Base-by-base conservation (phyloP, 2,888 invertebrate genomes). In the Scotopteryx bipunctaria region DNA sequence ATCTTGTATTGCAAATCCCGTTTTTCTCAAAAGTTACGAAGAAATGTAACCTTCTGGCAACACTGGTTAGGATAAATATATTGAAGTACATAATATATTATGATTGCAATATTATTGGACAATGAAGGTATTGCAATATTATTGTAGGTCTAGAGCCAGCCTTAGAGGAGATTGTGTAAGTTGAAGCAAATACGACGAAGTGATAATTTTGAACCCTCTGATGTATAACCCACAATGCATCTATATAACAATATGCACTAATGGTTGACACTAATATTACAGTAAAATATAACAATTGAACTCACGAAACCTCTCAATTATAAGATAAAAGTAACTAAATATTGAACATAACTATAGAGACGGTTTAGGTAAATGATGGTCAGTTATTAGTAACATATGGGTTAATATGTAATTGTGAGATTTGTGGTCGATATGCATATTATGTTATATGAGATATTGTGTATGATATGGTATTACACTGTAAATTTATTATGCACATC, bases 161-260 rank as follows among this genome's bases (percentile, higher is more conserved):
- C 23, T n/a, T 27, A 9, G 27, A 9, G 27, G 27, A 27, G 11
- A 8, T 27, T 27, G 27, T 9, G 41, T 37, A 31, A 42, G 42
- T 36, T 31, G 23, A 42, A 31, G 36, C 19, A 23, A 25, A 16
- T 17, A 16, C 15, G 31, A 37, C 41, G n/a, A 19, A 40, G n/a
- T 33, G 9, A 35, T 35, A 14, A 29, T 15, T 4, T 32, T 5
- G 2, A 2, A 3, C 6, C 21, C 36, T 46, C 86, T 86, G 85
- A 87, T 88, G 83, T 69, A 76, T 88, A 87, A 72, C 70, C 85
- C 85, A 75, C 87, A 86, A 86, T 81, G 88, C 76, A 68, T 70
- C 32, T 44, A 41, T 55, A 59, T 82, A 81, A 86, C 82, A 80
- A 83, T 81, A 81, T 83, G 82, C 80, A 81, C 82, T 85, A 84